Base-by-base conservation (phyloP, 2,113 vertebrate species). In the Typhlomys cinereus region DNA sequence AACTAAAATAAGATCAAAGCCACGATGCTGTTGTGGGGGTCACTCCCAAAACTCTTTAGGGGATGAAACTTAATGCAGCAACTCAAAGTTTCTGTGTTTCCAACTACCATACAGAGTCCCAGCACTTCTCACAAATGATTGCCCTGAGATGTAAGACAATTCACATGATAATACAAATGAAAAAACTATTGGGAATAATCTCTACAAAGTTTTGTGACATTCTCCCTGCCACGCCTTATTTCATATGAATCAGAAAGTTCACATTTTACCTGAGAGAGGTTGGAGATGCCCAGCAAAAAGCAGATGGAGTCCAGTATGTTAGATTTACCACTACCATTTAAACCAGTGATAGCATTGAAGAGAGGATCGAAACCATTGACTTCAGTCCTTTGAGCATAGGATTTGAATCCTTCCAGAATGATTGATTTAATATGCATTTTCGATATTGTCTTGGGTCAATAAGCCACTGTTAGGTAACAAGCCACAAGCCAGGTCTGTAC, bases 261-360 rank as follows among this genome's bases (percentile, higher is more conserved):
- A 44, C 34, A 73, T 52, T 96, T 98, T 98, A 99, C 99, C 97
- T 99, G 99, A 46, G 98, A 96, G 46, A 99, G 95, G 85, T 99
- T 99, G 62, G 79, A 95, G 75, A 99, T 99, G 20, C 99, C 99
- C 93, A 99, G 89, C 41, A 99, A 97, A 85, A 99, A 99, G 95
- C 99, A 99, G 96, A 99, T 99, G 0, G 99, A 99, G 89, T 99
- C 99, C 95, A 99, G 86, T 85, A 99, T 98, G 80, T 99, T 99
- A 66, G 99, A 99, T 89, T 99, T 99, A 15, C 99, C 99, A 88
- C 99, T 99, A 94, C 99, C 99, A 95, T 99, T 99, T 73, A 99
- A 98, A 34, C 99, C 99, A 3, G 99, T 99, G 95, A 99, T 99
- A 31, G 99, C 99, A 97, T 99, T 99, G 95, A 99, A 99, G 0